Conservation (phyloP, 2,888 invertebrate species). For the Troides aeacus region DNA sequence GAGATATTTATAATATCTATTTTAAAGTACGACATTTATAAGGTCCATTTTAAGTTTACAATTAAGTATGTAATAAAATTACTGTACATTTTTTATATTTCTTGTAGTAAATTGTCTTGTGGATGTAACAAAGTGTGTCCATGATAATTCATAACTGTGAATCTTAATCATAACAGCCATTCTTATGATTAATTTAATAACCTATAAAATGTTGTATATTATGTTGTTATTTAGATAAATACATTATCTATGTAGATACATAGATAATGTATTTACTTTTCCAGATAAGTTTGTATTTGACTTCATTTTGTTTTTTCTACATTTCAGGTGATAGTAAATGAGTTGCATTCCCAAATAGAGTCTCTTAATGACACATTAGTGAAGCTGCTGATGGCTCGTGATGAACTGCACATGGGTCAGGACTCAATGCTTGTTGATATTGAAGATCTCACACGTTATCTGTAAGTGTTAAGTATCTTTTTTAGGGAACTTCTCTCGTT, state of each 20-base stretch:
- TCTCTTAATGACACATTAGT: conserved; percentile 94
- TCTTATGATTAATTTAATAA: conserved; percentile 13
- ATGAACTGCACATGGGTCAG: conserved; percentile 98
- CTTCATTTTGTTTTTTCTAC: not conserved
- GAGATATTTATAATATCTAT: no score
- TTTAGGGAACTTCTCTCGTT: not conserved
- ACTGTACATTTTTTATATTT: no score
- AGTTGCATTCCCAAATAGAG: conserved; percentile 96
- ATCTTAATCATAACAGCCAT: conserved; percentile 12
- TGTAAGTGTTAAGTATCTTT: conserved; percentile 79
- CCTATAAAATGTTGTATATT: no score
- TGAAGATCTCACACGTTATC: conserved; percentile 94
- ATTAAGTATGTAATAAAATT: no score
- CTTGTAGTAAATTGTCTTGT: no score
- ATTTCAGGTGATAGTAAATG: conserved; percentile 94
- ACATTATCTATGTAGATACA: no score
- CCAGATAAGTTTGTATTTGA: not conserved
- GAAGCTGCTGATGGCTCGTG: conserved; percentile 92
- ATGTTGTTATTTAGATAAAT: no score
- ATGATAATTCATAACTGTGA: no score
- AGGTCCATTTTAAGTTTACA: no score
- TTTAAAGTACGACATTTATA: no score
- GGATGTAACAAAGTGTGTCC: no score
- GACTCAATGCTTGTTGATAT: conserved; percentile 98
- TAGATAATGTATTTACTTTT: no score